phyloP scores from a whole-genome alignment of 2,888 invertebrate species.

The Cremastinae sp. region DNA sequence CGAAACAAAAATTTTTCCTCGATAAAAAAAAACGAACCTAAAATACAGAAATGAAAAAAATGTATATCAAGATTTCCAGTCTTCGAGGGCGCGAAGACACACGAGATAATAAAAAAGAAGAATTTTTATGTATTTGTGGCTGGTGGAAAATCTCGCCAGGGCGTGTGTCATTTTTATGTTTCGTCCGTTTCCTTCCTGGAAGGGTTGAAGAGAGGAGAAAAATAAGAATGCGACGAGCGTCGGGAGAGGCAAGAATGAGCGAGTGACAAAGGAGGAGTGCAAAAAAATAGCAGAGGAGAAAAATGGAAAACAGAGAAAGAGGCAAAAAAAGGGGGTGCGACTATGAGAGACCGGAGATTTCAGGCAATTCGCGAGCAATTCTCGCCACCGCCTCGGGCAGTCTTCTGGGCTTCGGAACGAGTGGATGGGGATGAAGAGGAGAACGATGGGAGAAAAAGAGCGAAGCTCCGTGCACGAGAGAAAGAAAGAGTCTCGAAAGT shows the following conservation, averaged over 20 bases:
- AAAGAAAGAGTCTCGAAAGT: slow-evolving; percentile 38
- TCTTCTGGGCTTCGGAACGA: slow-evolving; percentile 46
- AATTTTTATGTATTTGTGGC: slow-evolving; percentile 41
- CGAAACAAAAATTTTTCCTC: neutral
- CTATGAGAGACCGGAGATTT: slow-evolving; percentile 68
- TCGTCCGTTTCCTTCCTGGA: slow-evolving; percentile 66
- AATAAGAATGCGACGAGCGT: slow-evolving; percentile 6
- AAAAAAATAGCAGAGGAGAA: slow-evolving; percentile 54
- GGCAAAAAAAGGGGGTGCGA: slow-evolving; percentile 45
- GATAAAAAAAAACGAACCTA: neutral
- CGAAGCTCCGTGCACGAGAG: neutral
- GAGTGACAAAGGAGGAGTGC: slow-evolving; percentile 28
- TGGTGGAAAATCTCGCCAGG: slow-evolving; percentile 57
- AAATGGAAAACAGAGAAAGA: slow-evolving; percentile 52
- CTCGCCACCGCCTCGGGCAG: slow-evolving; percentile 61
- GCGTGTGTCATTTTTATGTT: slow-evolving; percentile 68
- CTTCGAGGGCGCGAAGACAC: slow-evolving; percentile 35
- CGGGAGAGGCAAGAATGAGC: slow-evolving; percentile 25
- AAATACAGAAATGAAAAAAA: too few relatives aligned
- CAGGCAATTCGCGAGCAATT: slow-evolving; percentile 78
- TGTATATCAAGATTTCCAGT: slow-evolving; percentile 32
- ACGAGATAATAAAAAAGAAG: slow-evolving; percentile 40
- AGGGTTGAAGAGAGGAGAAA: slow-evolving; percentile 19
- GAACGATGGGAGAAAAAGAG: slow-evolving; percentile 19
- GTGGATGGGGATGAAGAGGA: slow-evolving; percentile 52